Evolutionary conservation across 2,113 vertebrate species (phyloP).

Genomic region (Sardina pilchardus): DNA sequence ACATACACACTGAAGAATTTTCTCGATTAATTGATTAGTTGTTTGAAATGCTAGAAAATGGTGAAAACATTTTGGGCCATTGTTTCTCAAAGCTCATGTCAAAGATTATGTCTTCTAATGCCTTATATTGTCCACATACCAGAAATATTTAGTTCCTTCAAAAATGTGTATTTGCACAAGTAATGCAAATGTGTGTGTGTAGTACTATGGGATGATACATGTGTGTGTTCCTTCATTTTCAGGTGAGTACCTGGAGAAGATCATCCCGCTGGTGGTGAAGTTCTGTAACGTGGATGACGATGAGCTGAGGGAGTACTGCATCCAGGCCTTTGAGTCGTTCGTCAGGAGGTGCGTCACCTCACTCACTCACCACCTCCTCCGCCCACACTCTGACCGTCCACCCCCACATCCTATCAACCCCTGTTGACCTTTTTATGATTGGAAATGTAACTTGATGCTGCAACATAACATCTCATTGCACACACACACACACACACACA

Average conservation of each 20-base stretch:
- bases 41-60: too few species aligned
- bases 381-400: fast-evolving
- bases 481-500: background rate
- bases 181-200: background rate
- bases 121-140: too few species aligned
- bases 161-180: too few species aligned
- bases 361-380: background rate
- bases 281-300: conserved; percentile 98
- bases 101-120: too few species aligned
- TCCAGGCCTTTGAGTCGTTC: conserved; percentile 98
- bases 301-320: conserved; percentile 96
- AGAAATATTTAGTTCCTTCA: too few species aligned
- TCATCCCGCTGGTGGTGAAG: conserved; percentile 98
- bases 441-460: background rate
- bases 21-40: too few species aligned
- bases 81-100: too few species aligned
- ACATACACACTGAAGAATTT: too few species aligned
- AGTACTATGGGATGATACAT: background rate
- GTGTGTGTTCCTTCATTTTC: background rate
- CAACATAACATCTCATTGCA: too few species aligned
- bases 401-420: background rate
- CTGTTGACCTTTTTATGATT: too few species aligned
- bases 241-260: conserved; percentile 91
- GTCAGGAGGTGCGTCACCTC: conserved; percentile 83
- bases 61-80: too few species aligned